Conservation (phyloP, 1,140 invertebrate genomes). For the Chelonus insularis region DNA sequence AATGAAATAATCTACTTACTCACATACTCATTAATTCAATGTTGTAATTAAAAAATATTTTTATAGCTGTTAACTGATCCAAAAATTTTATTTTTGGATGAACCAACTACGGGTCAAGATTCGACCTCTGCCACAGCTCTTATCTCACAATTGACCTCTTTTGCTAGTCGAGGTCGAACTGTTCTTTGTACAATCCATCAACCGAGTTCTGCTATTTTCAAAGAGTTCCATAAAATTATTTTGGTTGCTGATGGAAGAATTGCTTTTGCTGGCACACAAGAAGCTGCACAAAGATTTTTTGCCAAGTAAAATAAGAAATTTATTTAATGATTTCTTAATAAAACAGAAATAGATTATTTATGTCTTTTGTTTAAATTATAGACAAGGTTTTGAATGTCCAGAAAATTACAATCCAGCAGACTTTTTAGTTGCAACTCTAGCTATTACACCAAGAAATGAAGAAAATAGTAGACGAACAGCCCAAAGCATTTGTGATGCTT, state of each 20-base stretch:
- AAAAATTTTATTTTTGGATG: constrained; percentile 91
- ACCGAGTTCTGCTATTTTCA: constrained; percentile 90
- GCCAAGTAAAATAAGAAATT: constrained; percentile 58
- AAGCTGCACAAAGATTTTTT: constrained; percentile 80
- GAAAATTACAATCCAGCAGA: constrained; percentile 90
- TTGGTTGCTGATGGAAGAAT: constrained; percentile 87
- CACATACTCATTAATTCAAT: too few relatives aligned
- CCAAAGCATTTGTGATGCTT: constrained; percentile 75
- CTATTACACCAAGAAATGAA: constrained; percentile 77
- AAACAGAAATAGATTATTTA: constrained; percentile 16
- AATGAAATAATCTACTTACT: not conserved
- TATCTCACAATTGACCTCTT: constrained; percentile 72
- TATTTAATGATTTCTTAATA: constrained; percentile 5
- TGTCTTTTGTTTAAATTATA: constrained; percentile 48
- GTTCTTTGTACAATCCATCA: constrained; percentile 97
- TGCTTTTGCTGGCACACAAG: constrained; percentile 80
- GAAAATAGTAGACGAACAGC: constrained; percentile 66
- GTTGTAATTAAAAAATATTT: constrained; percentile 27
- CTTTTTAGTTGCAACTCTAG: constrained; percentile 84
- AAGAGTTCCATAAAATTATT: constrained; percentile 84
- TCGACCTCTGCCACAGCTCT: constrained; percentile 89
- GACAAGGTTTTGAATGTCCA: constrained; percentile 77
- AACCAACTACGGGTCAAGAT: constrained; percentile 93
- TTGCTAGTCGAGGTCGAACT: constrained; percentile 74
- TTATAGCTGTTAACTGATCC: constrained; percentile 87